phyloP scores from a whole-genome alignment of 2,888 invertebrate species.

The Ophioninae sp. region DNA sequence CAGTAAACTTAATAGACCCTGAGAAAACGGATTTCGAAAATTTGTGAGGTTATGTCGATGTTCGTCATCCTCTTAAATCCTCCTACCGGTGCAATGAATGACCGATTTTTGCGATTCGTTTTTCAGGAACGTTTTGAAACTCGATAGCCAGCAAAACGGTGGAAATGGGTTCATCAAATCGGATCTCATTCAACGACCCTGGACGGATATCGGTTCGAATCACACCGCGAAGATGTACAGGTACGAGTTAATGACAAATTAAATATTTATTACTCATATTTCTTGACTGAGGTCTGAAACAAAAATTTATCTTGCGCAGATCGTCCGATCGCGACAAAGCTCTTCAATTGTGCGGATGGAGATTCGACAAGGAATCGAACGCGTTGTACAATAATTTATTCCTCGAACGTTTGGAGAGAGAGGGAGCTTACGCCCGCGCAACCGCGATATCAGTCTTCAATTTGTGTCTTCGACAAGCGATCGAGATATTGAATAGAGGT shows the following conservation, averaged over 20 bases:
- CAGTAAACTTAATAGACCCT: too few species aligned
- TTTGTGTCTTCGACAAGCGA: constrained; percentile 90
- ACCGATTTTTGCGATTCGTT: not conserved
- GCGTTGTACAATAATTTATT: constrained; percentile 82
- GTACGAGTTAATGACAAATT: constrained; percentile 73
- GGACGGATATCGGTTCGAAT: constrained; percentile 85
- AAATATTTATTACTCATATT: not conserved
- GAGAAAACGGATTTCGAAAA: too few species aligned
- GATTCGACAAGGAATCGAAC: constrained; percentile 87
- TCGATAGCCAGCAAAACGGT: constrained; percentile 81
- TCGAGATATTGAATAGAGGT: constrained; percentile 92
- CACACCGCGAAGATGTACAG: constrained; percentile 83
- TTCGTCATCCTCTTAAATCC: too few species aligned
- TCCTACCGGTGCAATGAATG: too few species aligned
- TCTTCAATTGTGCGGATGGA: constrained; percentile 94
- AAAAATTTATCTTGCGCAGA: constrained; percentile 61
- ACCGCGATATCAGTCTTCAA: constrained; percentile 96
- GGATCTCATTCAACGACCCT: constrained; percentile 84
- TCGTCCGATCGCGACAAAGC: constrained; percentile 89
- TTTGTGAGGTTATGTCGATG: too few species aligned
- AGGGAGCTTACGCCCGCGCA: constrained; percentile 89
- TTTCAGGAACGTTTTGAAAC: constrained; percentile 82
- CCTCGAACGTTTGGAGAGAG: constrained; percentile 87
- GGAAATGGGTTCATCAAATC: constrained; percentile 82
- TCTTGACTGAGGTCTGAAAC: not conserved